phyloP scores from a whole-genome alignment of 1,140 invertebrate species.

The Lucilia sericata region DNA sequence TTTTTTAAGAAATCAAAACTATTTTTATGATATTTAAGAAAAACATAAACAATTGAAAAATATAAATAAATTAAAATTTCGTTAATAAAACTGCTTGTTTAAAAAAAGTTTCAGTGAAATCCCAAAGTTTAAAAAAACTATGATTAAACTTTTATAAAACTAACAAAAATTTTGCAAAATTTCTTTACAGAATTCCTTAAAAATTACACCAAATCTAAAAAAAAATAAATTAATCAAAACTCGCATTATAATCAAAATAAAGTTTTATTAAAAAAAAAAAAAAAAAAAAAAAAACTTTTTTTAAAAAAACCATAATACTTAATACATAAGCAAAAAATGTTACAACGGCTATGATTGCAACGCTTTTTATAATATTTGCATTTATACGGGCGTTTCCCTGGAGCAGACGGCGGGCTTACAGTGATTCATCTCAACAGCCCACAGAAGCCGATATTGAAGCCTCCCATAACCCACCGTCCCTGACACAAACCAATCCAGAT shows the following conservation, averaged over 20 bases:
- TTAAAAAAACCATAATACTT: background rate
- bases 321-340: conserved; percentile 26
- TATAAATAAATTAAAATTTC: too few relatives aligned
- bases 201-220: too few relatives aligned
- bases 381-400: conserved; percentile 67
- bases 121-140: background rate
- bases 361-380: conserved; percentile 66
- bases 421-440: conserved; percentile 44
- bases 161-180: background rate
- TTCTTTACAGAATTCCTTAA: background rate
- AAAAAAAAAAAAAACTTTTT: background rate
- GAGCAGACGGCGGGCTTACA: conserved; percentile 54
- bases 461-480: conserved; percentile 48
- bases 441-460: conserved; percentile 24
- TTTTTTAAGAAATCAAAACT: too few relatives aligned
- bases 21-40: background rate
- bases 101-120: background rate
- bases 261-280: background rate
- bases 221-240: background rate
- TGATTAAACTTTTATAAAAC: too few relatives aligned
- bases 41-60: background rate
- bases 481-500: conserved; percentile 49
- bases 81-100: background rate
- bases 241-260: background rate
- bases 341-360: conserved; percentile 62